These are phyloP conservation scores for Paracentrotus lividus DNA, from an alignment of 53 echinoderm and acorn worm genomes.

Conservation along the genomic window DNA sequence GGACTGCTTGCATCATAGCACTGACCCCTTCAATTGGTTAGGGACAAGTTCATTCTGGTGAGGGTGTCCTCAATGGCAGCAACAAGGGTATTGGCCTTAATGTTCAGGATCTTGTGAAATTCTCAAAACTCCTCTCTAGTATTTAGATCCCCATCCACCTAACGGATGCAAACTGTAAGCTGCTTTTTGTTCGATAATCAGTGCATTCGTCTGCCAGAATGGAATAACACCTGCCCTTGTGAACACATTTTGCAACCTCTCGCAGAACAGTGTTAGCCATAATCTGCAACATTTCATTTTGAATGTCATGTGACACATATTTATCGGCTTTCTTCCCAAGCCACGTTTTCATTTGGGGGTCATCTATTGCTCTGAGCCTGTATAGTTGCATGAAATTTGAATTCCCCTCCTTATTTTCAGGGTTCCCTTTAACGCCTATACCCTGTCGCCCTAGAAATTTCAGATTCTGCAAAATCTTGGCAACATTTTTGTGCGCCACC, in stretches of 20 bases:
- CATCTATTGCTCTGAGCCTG: neutral
- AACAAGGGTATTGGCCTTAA: neutral
- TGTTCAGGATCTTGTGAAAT: neutral
- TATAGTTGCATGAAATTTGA: constrained; percentile 4
- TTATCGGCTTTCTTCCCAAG: constrained; percentile 4
- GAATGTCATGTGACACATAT: constrained; percentile 52
- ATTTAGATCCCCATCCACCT: neutral
- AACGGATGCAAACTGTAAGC: constrained; percentile 2
- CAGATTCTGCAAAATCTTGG: constrained; percentile 30
- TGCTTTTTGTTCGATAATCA: constrained; percentile 14
- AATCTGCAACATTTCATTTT: constrained; percentile 36
- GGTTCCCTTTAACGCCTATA: constrained; percentile 32
- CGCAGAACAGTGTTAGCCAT: constrained; percentile 9
- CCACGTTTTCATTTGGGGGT: neutral
- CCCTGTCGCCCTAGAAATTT: constrained; percentile 51
- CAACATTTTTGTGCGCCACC: constrained; percentile 38
- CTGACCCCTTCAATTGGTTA: neutral
- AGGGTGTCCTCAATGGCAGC: neutral
- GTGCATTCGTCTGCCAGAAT: constrained; percentile 1
- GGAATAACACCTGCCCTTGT: neutral
- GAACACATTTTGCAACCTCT: neutral
- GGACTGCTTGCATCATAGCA: neutral
- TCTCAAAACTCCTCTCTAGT: neutral
- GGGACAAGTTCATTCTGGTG: neutral
- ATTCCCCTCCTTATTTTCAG: constrained; percentile 34